Base-by-base conservation (phyloP, 2,888 invertebrate species). In the Pheosia tremula region DNA sequence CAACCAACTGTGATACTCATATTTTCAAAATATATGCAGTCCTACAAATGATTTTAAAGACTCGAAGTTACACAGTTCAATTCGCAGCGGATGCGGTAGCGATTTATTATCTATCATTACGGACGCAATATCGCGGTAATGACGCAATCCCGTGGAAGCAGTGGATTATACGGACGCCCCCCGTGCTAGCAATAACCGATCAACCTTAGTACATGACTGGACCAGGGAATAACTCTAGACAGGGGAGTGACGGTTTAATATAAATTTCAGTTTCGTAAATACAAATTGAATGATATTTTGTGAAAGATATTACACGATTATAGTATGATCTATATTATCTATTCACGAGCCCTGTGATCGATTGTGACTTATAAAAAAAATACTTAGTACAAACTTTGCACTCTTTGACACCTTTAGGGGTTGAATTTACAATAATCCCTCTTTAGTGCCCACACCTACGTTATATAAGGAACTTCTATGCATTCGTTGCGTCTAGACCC, bases 111-210 rank as follows among this genome's bases (percentile, higher is more conserved):
- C 78, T 67, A 79, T 84, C 88, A 87, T 88, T 89, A 87, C 83
- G 75, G 71, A 68, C 73, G 87, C 83, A 84, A 86, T 89, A 88
- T 86, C 81, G 79, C 69, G 78, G 82, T 88, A 89, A 89, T 89
- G 87, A 84, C 78, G 71, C 80, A 79, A 81, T 81, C 80, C 43
- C 66, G 76, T 76, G 73, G 77, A 78, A 79, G 74, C 74, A 72
- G 73, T 70, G 74, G 82, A 80, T 82, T 81, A 79, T 80, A 80
- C 79, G 78, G 75, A 69, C 66, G 64, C 75, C 78, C 75, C 74
- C 74, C 66, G 56, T n/a, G 41, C 57, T 9, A 41, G 56, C 59
- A 47, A n/a, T 67, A 66, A 72, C 63, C 66, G 45, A 70, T 60
- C 56, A 41, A 11, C 41, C 39, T 56, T 43, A 5, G 39, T 54